These are phyloP conservation scores for Heliothis subflexa DNA, from an alignment of 1,140 invertebrate genomes.

Conservation along the genomic window DNA sequence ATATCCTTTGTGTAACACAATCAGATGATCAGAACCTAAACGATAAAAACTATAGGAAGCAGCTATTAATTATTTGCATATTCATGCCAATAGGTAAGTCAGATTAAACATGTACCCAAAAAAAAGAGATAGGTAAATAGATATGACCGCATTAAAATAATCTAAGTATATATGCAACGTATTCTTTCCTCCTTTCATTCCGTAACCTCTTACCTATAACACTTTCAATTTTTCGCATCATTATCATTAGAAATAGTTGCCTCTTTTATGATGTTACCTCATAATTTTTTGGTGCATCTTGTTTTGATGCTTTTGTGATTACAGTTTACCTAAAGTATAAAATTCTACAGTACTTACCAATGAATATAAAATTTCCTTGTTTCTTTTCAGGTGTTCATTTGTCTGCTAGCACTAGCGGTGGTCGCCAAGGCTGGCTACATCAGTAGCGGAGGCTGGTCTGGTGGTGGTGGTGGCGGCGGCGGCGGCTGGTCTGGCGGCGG, in stretches of 20 bases:
- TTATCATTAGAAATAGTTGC: slow-evolving; percentile 11
- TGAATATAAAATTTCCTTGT: slow-evolving; percentile 1
- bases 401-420: slow-evolving; percentile 72
- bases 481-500: slow-evolving; percentile 62
- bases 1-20: no score
- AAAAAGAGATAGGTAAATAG: neutral
- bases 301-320: neutral
- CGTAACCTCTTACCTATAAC: slow-evolving; percentile 3
- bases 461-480: slow-evolving; percentile 54
- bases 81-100: neutral
- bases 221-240: slow-evolving; percentile 45
- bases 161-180: neutral
- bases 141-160: slow-evolving; percentile 9
- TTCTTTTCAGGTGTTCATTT: slow-evolving; percentile 76
- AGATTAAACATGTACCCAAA: neutral
- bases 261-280: neutral
- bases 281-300: neutral
- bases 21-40: no score
- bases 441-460: slow-evolving; percentile 51
- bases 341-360: neutral
- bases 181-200: slow-evolving; percentile 46
- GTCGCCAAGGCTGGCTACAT: slow-evolving; percentile 72
- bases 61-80: no score
- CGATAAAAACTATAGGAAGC: no score
- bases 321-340: neutral